phyloP scores from a whole-genome alignment of 2,113 vertebrate genomes.

The Bucco capensis region DNA sequence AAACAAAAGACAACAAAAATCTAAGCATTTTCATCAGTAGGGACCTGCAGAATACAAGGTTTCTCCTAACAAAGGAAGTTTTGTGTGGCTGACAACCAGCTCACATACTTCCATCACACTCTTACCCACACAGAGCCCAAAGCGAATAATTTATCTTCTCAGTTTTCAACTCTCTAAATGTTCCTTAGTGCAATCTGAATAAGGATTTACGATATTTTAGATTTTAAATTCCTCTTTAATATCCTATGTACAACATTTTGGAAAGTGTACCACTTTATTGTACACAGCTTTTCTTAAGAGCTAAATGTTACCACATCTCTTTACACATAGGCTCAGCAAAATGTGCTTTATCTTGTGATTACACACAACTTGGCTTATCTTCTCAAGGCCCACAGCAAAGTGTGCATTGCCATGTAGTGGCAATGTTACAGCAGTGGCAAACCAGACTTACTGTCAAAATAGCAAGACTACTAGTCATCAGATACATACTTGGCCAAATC shows the following conservation, averaged over 20 bases:
- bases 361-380: not conserved
- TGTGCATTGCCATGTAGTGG: accelerated
- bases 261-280: not conserved
- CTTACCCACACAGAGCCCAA: not conserved
- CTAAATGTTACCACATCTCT: not conserved
- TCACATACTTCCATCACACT: not conserved
- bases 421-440: not conserved
- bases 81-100: not conserved
- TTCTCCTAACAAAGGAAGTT: not conserved
- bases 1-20: not conserved
- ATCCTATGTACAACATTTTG: not conserved
- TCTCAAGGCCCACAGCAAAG: not conserved
- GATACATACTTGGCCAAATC: not conserved
- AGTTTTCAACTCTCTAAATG: not conserved
- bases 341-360: not conserved
- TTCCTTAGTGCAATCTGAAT: not conserved
- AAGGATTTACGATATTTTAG: not conserved
- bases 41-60: not conserved
- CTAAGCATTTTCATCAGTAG: too few relatives aligned
- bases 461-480: not conserved
- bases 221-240: not conserved
- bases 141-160: not conserved
- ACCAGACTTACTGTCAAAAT: not conserved
- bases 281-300: not conserved
- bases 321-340: not conserved